Conservation (phyloP, 2,797 vertebrate genomes). For the Serranus cabrilla region DNA sequence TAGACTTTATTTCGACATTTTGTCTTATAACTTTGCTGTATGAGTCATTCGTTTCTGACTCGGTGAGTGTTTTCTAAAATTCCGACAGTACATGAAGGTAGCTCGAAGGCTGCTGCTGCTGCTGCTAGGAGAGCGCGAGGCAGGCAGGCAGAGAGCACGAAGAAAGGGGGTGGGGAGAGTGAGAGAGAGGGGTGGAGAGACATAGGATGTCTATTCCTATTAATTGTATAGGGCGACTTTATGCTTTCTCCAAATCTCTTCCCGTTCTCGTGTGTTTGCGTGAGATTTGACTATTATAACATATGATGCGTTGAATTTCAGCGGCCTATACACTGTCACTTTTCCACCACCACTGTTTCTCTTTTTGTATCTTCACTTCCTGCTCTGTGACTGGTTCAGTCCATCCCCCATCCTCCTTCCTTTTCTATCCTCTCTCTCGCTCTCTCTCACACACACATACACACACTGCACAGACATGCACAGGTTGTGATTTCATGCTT, state of each 20-base stretch:
- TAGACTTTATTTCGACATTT: not conserved
- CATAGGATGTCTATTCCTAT: slow-evolving; percentile 69
- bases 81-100: slow-evolving; percentile 41
- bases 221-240: slow-evolving; percentile 72
- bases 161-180: slow-evolving; percentile 79
- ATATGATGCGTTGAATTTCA: slow-evolving; percentile 56
- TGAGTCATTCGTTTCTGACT: slow-evolving; percentile 4
- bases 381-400: slow-evolving; percentile 81
- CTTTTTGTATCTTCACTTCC: slow-evolving; percentile 84
- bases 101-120: slow-evolving; percentile 75
- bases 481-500: slow-evolving; percentile 84
- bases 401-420: slow-evolving; percentile 83
- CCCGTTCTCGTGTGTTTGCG: slow-evolving; percentile 36
- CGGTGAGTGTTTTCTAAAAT: slow-evolving; percentile 14
- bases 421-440: slow-evolving; percentile 65
- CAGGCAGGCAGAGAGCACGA: slow-evolving; percentile 78
- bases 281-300: slow-evolving; percentile 55
- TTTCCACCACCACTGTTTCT: slow-evolving; percentile 70
- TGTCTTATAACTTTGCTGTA: not conserved
- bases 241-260: slow-evolving; percentile 61
- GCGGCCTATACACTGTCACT: slow-evolving; percentile 63
- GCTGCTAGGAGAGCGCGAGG: slow-evolving; percentile 82
- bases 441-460: slow-evolving; percentile 36
- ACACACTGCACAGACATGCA: slow-evolving; percentile 57
- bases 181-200: slow-evolving; percentile 58